phyloP scores from a whole-genome alignment of 2,113 vertebrate species.

The Helogale parvula region DNA sequence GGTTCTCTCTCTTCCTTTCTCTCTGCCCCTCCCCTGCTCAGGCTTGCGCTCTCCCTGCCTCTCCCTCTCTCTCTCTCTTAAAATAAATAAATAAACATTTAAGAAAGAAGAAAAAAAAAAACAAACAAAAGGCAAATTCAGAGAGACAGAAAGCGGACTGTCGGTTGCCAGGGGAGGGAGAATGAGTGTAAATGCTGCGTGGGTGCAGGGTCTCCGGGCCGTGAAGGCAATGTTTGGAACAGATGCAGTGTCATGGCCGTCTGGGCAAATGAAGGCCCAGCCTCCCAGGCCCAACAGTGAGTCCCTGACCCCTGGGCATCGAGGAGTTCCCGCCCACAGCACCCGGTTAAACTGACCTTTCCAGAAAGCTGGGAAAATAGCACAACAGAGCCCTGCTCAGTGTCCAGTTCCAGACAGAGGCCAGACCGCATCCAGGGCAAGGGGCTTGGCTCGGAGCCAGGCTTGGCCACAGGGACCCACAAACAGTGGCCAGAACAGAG shows the following conservation, averaged over 20 bases:
- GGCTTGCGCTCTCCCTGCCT: too few relatives aligned
- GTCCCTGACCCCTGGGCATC: neutral
- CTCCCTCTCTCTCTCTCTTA: too few relatives aligned
- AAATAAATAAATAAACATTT: too few relatives aligned
- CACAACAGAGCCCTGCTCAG: rapidly evolving
- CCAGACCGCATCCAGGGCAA: neutral
- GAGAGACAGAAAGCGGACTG: neutral
- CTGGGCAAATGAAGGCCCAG: neutral
- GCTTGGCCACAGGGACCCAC: neutral
- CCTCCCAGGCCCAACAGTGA: neutral
- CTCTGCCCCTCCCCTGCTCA: too few relatives aligned
- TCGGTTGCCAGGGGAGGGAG: neutral
- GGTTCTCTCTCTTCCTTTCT: too few relatives aligned
- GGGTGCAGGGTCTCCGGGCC: neutral
- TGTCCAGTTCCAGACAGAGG: rapidly evolving
- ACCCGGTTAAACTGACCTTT: neutral
- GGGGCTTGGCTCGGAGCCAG: neutral
- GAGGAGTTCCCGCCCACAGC: neutral
- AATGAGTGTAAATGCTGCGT: neutral
- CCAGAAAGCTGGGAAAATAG: neutral
- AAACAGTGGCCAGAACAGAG: neutral
- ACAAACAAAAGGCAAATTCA: neutral
- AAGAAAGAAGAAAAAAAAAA: too few relatives aligned
- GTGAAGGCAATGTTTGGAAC: neutral
- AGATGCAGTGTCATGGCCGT: neutral